These are phyloP conservation scores for Enchytraeus crypticus DNA, from an alignment of 2,888 invertebrate genomes.

Conservation along the genomic window DNA sequence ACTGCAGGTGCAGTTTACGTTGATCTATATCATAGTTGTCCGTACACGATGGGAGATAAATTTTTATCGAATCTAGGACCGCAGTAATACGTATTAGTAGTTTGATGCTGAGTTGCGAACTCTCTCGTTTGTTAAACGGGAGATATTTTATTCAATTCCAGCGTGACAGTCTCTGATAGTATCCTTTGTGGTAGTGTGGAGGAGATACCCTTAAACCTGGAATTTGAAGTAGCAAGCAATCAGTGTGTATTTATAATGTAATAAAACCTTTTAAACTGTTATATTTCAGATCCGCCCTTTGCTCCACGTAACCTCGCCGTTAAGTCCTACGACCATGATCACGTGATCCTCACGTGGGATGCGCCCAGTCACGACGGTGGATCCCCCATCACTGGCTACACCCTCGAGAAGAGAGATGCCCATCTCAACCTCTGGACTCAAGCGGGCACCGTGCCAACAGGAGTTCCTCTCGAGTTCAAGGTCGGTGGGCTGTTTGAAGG, in stretches of 20 bases:
- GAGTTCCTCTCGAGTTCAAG: background rate
- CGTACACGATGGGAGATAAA: too few species aligned
- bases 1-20: too few species aligned
- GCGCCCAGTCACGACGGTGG: slow-evolving; percentile 43
- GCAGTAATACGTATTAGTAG: too few species aligned
- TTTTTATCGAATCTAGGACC: too few species aligned
- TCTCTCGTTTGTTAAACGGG: too few species aligned
- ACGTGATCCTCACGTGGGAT: slow-evolving; percentile 40
- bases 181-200: too few species aligned
- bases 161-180: too few species aligned
- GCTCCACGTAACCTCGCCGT: slow-evolving; percentile 30
- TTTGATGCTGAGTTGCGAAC: too few species aligned
- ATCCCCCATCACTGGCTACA: slow-evolving; percentile 31
- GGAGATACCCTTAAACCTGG: background rate
- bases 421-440: slow-evolving; percentile 16
- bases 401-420: slow-evolving; percentile 30
- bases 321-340: slow-evolving; percentile 33
- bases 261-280: background rate
- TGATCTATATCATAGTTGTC: too few species aligned
- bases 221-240: background rate
- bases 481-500: slow-evolving; percentile 23
- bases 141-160: too few species aligned
- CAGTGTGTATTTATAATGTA: background rate
- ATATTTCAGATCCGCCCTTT: slow-evolving; percentile 36
- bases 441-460: slow-evolving; percentile 11